phyloP scores from a whole-genome alignment of 2,888 invertebrate species.

The Sphinx pinastri region DNA sequence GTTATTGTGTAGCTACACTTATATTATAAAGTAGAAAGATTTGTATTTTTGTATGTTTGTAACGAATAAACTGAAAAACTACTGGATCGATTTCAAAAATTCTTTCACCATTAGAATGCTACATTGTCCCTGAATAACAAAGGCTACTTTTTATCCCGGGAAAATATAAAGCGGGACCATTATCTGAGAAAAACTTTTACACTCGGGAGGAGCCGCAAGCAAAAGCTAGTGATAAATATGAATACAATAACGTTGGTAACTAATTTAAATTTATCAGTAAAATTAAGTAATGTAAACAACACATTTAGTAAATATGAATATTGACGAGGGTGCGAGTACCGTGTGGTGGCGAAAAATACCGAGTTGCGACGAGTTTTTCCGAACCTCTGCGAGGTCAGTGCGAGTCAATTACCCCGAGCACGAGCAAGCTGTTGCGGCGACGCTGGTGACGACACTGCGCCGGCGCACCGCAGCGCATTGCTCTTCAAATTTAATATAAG shows the following conservation, averaged over 20 bases:
- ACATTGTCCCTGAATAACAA: too few species aligned
- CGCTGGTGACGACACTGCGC: constrained; percentile 25
- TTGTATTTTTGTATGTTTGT: too few species aligned
- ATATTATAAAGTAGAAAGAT: too few species aligned
- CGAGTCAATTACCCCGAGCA: constrained; percentile 86
- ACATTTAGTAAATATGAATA: constrained; percentile 21
- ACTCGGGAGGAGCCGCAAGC: too few species aligned
- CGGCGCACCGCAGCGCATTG: constrained; percentile 14
- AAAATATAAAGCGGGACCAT: too few species aligned
- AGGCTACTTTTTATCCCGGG: too few species aligned
- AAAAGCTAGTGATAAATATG: background rate
- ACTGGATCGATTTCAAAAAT: too few species aligned
- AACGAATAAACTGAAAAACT: too few species aligned
- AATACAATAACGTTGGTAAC: background rate
- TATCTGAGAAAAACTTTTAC: too few species aligned
- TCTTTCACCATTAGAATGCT: too few species aligned
- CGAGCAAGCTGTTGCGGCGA: constrained; percentile 49
- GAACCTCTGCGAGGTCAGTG: constrained; percentile 83
- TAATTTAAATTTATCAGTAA: background rate
- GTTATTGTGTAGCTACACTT: background rate
- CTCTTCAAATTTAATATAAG: background rate
- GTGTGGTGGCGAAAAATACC: constrained; percentile 53
- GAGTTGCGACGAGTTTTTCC: constrained; percentile 71
- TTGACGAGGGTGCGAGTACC: constrained; percentile 39
- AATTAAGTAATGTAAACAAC: background rate